phyloP scores from a whole-genome alignment of 2,797 vertebrate species.

The Siniperca scherzeri region DNA sequence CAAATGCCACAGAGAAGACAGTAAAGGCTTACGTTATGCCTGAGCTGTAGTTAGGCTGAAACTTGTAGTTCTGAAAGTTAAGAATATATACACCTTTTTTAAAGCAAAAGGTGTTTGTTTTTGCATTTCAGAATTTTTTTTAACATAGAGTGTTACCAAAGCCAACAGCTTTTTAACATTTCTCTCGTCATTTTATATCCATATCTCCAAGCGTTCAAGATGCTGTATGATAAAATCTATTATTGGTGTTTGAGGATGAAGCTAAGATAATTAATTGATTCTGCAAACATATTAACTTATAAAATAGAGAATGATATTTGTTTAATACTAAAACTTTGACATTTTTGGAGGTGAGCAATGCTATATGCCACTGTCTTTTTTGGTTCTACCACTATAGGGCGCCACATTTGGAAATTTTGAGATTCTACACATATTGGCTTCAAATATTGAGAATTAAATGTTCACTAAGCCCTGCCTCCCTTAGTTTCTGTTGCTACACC shows the following conservation, averaged over 20 bases:
- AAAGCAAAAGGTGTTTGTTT: too few relatives aligned
- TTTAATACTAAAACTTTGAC: neutral
- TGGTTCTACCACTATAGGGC: neutral
- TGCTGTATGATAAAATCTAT: neutral
- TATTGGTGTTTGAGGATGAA: slow-evolving; percentile 6
- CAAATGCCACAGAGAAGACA: too few relatives aligned
- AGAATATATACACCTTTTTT: too few relatives aligned
- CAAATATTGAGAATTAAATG: neutral
- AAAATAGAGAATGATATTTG: neutral
- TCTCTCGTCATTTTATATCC: slow-evolving; percentile 10
- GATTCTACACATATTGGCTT: neutral
- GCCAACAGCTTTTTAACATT: slow-evolving; percentile 27
- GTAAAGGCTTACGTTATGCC: too few relatives aligned
- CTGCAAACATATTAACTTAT: neutral
- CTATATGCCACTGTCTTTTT: neutral
- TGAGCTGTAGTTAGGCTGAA: too few relatives aligned
- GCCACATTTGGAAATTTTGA: neutral
- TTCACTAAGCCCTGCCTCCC: neutral
- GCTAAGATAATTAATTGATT: neutral
- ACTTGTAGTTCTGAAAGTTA: too few relatives aligned
- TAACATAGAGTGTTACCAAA: too few relatives aligned
- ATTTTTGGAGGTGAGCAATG: neutral
- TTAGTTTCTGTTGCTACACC: neutral
- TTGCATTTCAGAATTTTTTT: too few relatives aligned
- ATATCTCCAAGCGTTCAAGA: neutral